phyloP scores from a whole-genome alignment of 2,888 invertebrate genomes.

The Cheilosia soror region DNA sequence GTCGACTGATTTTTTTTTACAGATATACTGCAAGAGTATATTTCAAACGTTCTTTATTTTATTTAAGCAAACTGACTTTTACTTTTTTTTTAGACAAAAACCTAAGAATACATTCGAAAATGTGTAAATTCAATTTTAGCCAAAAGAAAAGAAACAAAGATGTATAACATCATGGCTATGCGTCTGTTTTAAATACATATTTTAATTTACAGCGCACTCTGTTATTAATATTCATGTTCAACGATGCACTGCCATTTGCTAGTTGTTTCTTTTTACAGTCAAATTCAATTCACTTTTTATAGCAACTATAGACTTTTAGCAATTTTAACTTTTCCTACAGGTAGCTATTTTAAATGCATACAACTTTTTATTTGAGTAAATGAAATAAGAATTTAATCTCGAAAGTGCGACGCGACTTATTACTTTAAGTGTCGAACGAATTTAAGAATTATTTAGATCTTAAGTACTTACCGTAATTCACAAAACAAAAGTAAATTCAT shows the following conservation, averaged over 20 bases:
- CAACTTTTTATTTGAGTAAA: constrained; percentile 45
- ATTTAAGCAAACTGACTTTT: constrained; percentile 10
- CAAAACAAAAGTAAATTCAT: constrained; percentile 35
- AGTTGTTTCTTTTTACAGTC: constrained; percentile 44
- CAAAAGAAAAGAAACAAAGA: constrained; percentile 44
- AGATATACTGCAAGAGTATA: constrained; percentile 48
- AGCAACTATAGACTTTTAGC: constrained; percentile 37
- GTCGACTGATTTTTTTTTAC: constrained; percentile 68
- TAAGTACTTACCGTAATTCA: constrained; percentile 61
- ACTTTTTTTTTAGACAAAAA: constrained; percentile 3
- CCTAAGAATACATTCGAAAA: constrained; percentile 36
- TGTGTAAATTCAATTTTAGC: constrained; percentile 35
- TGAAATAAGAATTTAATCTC: constrained; percentile 57
- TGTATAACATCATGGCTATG: constrained; percentile 63
- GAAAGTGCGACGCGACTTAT: constrained; percentile 73
- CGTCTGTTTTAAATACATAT: constrained; percentile 29
- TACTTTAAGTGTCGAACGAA: constrained; percentile 71
- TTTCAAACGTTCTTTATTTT: constrained; percentile 25
- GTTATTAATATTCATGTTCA: constrained; percentile 35
- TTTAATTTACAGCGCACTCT: constrained; percentile 3
- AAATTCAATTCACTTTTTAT: constrained; percentile 21
- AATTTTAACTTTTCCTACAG: constrained; percentile 60
- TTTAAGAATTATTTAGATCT: constrained; percentile 64
- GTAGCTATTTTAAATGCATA: constrained; percentile 53
- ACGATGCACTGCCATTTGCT: constrained; percentile 67